Percentiles rank a stretch among this genome's conserved stretches.
phyloP scores from a whole-genome alignment of 2,113 vertebrate species.

The Steatornis caripensis region DNA sequence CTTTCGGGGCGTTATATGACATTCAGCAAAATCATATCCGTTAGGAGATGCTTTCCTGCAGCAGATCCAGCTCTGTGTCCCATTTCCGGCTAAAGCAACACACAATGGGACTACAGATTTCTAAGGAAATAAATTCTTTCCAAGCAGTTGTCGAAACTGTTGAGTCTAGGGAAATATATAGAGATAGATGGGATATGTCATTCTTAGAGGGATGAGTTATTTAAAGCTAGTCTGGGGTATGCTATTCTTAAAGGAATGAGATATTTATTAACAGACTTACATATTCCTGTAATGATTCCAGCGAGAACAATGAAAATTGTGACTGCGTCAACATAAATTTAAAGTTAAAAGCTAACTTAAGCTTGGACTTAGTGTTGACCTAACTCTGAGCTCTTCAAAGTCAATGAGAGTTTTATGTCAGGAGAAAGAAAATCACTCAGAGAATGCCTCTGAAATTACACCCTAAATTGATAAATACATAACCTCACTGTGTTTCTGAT shows the following conservation, averaged over 20 bases:
- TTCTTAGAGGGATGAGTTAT: slow-evolving; percentile 55
- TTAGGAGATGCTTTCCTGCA: slow-evolving; percentile 47
- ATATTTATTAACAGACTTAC: slow-evolving; percentile 56
- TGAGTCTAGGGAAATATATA: slow-evolving; percentile 58
- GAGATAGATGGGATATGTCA: slow-evolving; percentile 52
- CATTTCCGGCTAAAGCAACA: slow-evolving; percentile 30
- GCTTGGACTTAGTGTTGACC: background rate
- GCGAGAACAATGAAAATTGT: slow-evolving; percentile 43
- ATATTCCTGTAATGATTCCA: slow-evolving; percentile 40
- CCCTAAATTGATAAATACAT: background rate
- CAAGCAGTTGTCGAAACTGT: slow-evolving; percentile 47
- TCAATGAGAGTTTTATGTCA: background rate
- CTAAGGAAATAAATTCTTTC: slow-evolving; percentile 58
- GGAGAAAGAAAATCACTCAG: background rate
- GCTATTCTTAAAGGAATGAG: slow-evolving; percentile 33
- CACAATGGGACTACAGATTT: slow-evolving; percentile 56
- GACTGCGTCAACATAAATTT: slow-evolving; percentile 29
- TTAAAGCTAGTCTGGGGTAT: slow-evolving; percentile 32
- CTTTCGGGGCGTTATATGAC: slow-evolving; percentile 13
- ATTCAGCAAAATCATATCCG: slow-evolving; percentile 42
- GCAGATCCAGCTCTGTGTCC: slow-evolving; percentile 3
- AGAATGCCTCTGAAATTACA: background rate
- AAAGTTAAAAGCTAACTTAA: slow-evolving; percentile 33
- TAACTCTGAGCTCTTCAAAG: background rate
- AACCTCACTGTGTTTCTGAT: background rate